Evolutionary conservation across 2,797 vertebrate species (phyloP), one percentile per base, ranked within the genome.

Genomic region (Arctocebus calabarensis): DNA sequence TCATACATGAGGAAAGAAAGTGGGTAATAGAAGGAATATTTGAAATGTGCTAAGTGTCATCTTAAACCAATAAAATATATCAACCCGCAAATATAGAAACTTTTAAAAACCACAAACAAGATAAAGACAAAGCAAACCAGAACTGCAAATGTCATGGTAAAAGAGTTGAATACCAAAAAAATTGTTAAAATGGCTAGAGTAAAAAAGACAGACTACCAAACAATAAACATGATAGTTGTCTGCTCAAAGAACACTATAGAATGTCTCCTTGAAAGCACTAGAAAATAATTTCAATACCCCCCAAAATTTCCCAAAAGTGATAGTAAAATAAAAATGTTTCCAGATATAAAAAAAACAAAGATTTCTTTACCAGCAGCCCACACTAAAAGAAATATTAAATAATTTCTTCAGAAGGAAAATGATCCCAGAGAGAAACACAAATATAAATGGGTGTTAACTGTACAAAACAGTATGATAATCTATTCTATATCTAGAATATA

Each of bases 41-140:
- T 73, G 1, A 94, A 96, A 68, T 20, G 83, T 27, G 52, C 43
- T 94, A 48, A 37, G 70, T 79, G 29, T 43, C 75, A 82, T 73
- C 34, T 59, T 79, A 73, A 88, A 37, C 16, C 73, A n/a, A 78
- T 85, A 73, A 82, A 95, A 91, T 29, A 62, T n/a, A 82, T 52
- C 29, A 89, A 79, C 8, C 71, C 7, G 74, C 70, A 95, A 70
- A 74, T 89, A 85, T 23, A 93, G 83, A 52, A 89, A 77, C 6
- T 37, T 74, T 48, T 94, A 20, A 89, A 86, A 78, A 86, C n/a
- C 61, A 17, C 29, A 95, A 86, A 34, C 4, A 22, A 85, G n/a
- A 37, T 66, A 91, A 93, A 84, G 48, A 3, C 9, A 71, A 88
- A 91, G 34, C 52, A 94, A 94, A 77, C 23, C 52, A 94, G 90